Evolutionary conservation across 2,797 vertebrate genomes (phyloP), one percentile per base, ranked within the genome.

Genomic region (Muscicapa striata): DNA sequence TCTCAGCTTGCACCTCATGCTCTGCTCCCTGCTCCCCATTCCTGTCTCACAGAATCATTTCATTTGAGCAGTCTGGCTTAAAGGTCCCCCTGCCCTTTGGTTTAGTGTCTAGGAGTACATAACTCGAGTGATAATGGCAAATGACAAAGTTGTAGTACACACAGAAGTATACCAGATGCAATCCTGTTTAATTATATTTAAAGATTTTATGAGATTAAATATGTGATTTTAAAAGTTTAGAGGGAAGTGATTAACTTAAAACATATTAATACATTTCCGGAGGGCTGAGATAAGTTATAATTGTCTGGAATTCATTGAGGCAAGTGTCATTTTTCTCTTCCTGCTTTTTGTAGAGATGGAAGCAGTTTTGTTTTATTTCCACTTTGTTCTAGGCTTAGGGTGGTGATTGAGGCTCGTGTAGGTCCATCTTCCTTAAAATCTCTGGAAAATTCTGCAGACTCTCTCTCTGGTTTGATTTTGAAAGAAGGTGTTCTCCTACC

Each of bases 401-500:
- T 79, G 36, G 69, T 62, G 30, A 11, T 40, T 52, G 81, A 89
- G 30, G 45, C 58, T 93, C 0, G 11, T 52, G 62, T 34, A 81
- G 84, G 45, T 67, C 10, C 59, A 11, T 66, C 64, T 78, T 55
- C 68, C 34, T 90, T 70, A 73, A 73, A 55, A 83, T 83, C 66
- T 87, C 69, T 67, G 70, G 62, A 84, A 79, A 64, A 59, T 40
- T 70, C 63, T 45, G 59, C 9, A 51, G 80, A 51, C 5, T 58
- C 74, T 64, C 46, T 79, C 15, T 63, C 83, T 11, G 22, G 79
- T 23, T 55, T 93, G 67, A 94, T 79, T 95, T 88, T 95, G 94
- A 95, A 90, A 62, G 96, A 97, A 76, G 90, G 94, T 17, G 55
- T 92, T 90, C 74, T 88, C 93, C 97, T 88, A 3, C 61, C 16